These are phyloP conservation scores for Dryobota labecula DNA, from an alignment of 2,888 invertebrate genomes.

Conservation along the genomic window DNA sequence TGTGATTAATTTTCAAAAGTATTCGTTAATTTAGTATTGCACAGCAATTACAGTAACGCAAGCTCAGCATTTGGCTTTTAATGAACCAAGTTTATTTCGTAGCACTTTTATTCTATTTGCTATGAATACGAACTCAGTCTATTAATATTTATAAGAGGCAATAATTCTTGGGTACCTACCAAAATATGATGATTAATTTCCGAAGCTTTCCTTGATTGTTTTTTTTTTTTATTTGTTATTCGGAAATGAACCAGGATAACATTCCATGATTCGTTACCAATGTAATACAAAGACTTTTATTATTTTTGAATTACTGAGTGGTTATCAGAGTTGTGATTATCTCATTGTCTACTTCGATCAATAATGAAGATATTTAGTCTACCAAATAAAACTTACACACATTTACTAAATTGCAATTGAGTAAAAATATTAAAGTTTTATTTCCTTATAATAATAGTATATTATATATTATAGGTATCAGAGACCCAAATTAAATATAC, in stretches of 20 bases:
- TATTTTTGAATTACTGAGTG: conserved; percentile 11
- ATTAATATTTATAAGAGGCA: conserved; percentile 43
- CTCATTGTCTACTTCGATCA: background rate
- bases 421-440: background rate
- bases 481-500: background rate
- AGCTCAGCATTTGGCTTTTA: conserved; percentile 37
- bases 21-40: conserved; percentile 31
- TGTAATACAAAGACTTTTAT: conserved; percentile 26
- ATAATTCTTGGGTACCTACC: conserved; percentile 44
- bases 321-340: background rate
- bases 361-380: background rate
- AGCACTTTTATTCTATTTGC: conserved; percentile 29
- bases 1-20: conserved; percentile 38
- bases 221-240: conserved; percentile 50
- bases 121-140: conserved; percentile 22
- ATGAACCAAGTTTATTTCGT: conserved; percentile 31
- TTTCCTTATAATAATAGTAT: background rate
- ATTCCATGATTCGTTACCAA: conserved; percentile 20
- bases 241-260: conserved; percentile 36
- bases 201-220: conserved; percentile 43
- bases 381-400: conserved; percentile 4
- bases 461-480: background rate
- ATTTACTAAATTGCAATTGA: background rate
- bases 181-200: conserved; percentile 51
- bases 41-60: conserved; percentile 18